These are phyloP conservation scores for Macaria liturata DNA, from an alignment of 2,888 invertebrate species.

Conservation along the genomic window DNA sequence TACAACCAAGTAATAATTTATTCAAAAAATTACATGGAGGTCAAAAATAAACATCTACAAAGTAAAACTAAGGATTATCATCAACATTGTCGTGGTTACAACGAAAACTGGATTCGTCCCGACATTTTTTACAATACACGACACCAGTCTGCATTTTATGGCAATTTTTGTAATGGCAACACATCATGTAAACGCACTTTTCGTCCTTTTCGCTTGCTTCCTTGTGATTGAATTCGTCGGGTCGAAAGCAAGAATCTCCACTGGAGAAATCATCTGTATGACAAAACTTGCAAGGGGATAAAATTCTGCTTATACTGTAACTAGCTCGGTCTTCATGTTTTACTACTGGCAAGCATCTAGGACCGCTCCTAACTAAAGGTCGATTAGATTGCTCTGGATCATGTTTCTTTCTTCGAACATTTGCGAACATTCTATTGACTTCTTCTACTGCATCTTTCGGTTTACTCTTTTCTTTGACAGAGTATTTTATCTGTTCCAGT, in stretches of 20 bases:
- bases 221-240: conserved; percentile 42
- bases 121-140: conserved; percentile 46
- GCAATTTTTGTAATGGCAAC: conserved; percentile 51
- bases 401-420: conserved; percentile 39
- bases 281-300: conserved; percentile 44
- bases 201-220: conserved; percentile 39
- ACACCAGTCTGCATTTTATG: conserved; percentile 34
- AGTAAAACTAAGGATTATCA: conserved; percentile 36
- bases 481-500: conserved; percentile 65
- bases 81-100: conserved; percentile 25
- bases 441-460: conserved; percentile 71
- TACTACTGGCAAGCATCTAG: conserved; percentile 69
- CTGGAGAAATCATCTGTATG: conserved; percentile 56
- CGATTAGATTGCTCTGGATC: conserved; percentile 46
- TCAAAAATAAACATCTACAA: conserved; percentile 28
- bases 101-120: conserved; percentile 30
- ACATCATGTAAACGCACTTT: conserved; percentile 50
- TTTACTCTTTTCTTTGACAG: conserved; percentile 58
- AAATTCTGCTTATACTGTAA: conserved; percentile 6
- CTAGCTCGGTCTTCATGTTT: conserved; percentile 40
- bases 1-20: conserved; percentile 20
- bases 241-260: conserved; percentile 54
- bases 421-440: conserved; percentile 74
- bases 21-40: conserved; percentile 21
- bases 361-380: conserved; percentile 61